Conservation (phyloP, 2,888 invertebrate species). For the Drosophila neonasuta region DNA sequence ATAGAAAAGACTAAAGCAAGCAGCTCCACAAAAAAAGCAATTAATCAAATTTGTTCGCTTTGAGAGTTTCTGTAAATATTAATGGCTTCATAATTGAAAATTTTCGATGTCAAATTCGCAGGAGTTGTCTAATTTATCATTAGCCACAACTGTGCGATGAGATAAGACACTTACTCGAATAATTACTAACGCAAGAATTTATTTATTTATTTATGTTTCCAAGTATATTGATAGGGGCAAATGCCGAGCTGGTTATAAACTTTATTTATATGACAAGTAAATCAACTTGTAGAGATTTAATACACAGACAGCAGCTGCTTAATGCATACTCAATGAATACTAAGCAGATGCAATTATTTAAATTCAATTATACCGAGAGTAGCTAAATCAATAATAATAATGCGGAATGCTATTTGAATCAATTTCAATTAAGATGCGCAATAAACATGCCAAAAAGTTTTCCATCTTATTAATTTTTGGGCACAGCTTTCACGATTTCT, state of each 20-base stretch:
- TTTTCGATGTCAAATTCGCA: constrained; percentile 40
- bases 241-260: constrained; percentile 3
- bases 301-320: constrained; percentile 24
- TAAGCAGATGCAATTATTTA: constrained; percentile 61
- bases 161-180: constrained; percentile 6
- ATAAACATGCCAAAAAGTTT: neutral
- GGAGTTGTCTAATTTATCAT: constrained; percentile 19
- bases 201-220: constrained; percentile 9
- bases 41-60: constrained; percentile 64
- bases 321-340: constrained; percentile 59
- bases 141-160: neutral
- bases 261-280: constrained; percentile 24
- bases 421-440: neutral
- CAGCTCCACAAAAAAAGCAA: constrained; percentile 60
- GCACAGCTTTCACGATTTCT: constrained; percentile 15
- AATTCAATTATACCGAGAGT: constrained; percentile 44
- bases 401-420: neutral
- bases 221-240: constrained; percentile 12
- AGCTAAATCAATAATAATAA: neutral
- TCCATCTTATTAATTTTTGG: neutral
- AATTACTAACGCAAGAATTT: neutral
- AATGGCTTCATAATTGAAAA: constrained; percentile 79
- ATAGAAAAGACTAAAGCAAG: constrained; percentile 74
- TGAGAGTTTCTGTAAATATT: constrained; percentile 67
- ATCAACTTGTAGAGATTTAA: constrained; percentile 28